Base-by-base conservation (phyloP, 2,113 vertebrate genomes). In the Geococcyx californianus region DNA sequence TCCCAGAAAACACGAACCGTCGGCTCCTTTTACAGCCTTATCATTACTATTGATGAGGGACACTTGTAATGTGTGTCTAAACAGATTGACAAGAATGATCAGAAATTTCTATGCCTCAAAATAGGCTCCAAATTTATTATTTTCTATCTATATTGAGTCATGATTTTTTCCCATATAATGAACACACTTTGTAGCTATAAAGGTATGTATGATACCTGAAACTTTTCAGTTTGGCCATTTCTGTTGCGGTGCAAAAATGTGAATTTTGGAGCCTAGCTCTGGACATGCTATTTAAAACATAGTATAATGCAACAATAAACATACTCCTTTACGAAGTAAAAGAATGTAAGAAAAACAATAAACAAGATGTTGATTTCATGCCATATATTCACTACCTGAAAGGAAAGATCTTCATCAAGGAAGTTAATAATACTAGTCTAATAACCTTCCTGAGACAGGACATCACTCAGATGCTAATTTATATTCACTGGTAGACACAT, bases 341-440 rank as follows among this genome's bases (percentile, higher is more conserved):
- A 86, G 15, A 77, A 70, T 5, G 31, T 16, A 63, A 40, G 38
- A 67, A 82, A 77, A 77, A 16, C 17, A 68, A 74, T 74, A 89
- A 91, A 42, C 12, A 72, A 69, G 21, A 36, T 31, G 36, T 44
- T 64, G 31, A 58, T 91, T 76, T 91, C 70, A 81, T 58, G 91
- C 62, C 74, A 76, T 62, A 87, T 49, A 72, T 62, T 89, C 62
- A 69, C 49, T 66, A 36, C 25, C 77, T 79, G 44, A 72, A 87
- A 95, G 40, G 49, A 56, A 84, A 79, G 33, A 62, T 93, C 66
- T 45, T n/a, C 25, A 54, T 69, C 62, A 89, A 83, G 49, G 59
- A 90, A 91, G 75, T 58, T 90, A 95, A 34, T 73, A 88, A 85
- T 19, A 31, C 21, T 82, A 55, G 89, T 93, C 89, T 94, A 62